Base-by-base conservation (phyloP, 1,140 invertebrate genomes). In the Diprion similis region DNA sequence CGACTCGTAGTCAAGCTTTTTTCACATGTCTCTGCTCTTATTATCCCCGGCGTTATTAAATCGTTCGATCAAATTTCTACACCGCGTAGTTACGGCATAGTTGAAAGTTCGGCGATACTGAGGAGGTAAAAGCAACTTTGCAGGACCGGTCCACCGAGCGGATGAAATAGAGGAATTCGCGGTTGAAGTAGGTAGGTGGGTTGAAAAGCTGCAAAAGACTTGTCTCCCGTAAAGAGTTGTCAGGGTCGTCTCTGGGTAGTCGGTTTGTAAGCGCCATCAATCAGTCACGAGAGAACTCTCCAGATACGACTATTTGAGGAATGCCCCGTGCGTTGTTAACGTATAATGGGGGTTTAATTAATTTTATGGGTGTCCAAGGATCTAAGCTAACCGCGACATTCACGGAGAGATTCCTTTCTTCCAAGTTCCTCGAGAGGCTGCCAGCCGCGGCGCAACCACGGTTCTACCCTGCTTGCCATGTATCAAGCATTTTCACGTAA, bases 301-400 rank as follows among this genome's bases (percentile, higher is more conserved):
- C 51, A 59, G 51, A 59, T 59, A 59, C 51, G 51, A 59, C 51
- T 59, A 59, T 59, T 59, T 59, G 51, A 59, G 51, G 51, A 59
- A 59, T 59, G 51, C 51, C 51, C 51, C 51, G 51, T 59, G 51
- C 51, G 51, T 59, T 59, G 51, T 59, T 59, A 59, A 59, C 51
- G 51, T 59, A 59, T 59, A 59, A 59, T 59, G 51, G 51, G 51
- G 51, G 51, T 59, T 59, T 59, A 59, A 59, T 59, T 59, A 59
- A 59, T 59, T 59, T 59, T 59, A 59, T 59, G 51, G 51, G 51
- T 59, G 51, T 59, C 51, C 51, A 59, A 59, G 51, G 51, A 59
- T 59, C 51, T 59, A 59, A 59, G 51, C 51, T n/a, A 59, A 59
- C 51, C 51, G 51, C 51, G 51, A 59, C 51, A 59, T 59, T 59